Base-by-base conservation (phyloP, 2,797 vertebrate species). In the Hypotaenidia philippensis region DNA sequence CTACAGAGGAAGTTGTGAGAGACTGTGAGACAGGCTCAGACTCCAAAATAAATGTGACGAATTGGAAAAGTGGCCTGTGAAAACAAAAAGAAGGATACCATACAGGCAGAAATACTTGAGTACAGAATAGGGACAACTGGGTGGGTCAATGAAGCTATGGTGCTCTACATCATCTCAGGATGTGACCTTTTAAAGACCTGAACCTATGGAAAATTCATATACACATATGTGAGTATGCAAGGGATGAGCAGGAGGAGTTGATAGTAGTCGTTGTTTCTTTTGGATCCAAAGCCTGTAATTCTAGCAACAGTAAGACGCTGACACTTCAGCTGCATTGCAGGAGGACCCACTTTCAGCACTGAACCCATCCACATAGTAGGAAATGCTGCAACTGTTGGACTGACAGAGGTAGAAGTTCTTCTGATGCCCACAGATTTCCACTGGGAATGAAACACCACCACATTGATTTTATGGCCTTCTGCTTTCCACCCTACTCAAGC, bases 401-500 rank as follows among this genome's bases (percentile, higher is more conserved):
- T 74, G 85, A 87, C 50, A 80, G 22, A 76, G 44, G 25, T 25
- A 92, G 79, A 26, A 8, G 40, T 64, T 83, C 52, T 96, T 96
- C 93, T 34, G 29, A 81, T 74, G 44, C 49, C 79, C 84, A 45
- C 25, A 83, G 41, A 70, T 69, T 93, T 97, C 93, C 87, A 65
- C 6, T 44, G 69, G 60, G 63, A 87, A 40, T 76, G 52, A 96
- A 97, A 94, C 52, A 59, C 50, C 90, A 90, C 61, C 63, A 60
- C 57, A 84, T 59, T 94, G 69, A 86, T 93, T 87, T 93, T 78
- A 57, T 76, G 45, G 85, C 64, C 75, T 86, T 95, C 84, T 86
- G 12, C 75, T 71, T 49, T 81, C 40, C 0, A 0, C 9, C 18
- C 21, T 22, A 27, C 49, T 63, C 41, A 75, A 76, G 59, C 41